phyloP scores from a whole-genome alignment of 2,797 vertebrate species.

The Sebastes kiyomatsui region DNA sequence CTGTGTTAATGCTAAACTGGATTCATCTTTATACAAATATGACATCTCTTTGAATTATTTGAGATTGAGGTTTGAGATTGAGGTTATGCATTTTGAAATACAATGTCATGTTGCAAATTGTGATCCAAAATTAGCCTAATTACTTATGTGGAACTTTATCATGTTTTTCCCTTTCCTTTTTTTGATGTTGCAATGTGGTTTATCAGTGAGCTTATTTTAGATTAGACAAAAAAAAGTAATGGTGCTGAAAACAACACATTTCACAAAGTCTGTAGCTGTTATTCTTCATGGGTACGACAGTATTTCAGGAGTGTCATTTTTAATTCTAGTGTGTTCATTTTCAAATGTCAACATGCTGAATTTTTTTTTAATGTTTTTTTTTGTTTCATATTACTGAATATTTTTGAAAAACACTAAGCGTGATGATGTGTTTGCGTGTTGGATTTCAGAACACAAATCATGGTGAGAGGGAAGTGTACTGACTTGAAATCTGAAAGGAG shows the following conservation, averaged over 20 bases:
- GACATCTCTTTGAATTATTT: slow-evolving; percentile 10
- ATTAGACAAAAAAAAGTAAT: slow-evolving; percentile 1
- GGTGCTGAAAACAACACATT: slow-evolving; percentile 57
- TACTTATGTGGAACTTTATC: background rate
- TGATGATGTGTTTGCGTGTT: background rate
- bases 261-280: slow-evolving; percentile 18
- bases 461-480: background rate
- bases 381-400: slow-evolving; percentile 21
- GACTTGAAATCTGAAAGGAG: background rate
- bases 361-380: slow-evolving; percentile 16
- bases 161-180: background rate
- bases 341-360: slow-evolving; percentile 51
- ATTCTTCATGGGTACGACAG: slow-evolving; percentile 21
- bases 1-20: slow-evolving; percentile 16
- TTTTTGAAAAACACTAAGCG: slow-evolving; percentile 6
- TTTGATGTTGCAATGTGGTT: slow-evolving; percentile 3
- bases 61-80: background rate
- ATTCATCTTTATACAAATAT: slow-evolving; percentile 2
- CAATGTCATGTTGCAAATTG: background rate
- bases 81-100: slow-evolving; percentile 20
- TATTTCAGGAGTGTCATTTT: slow-evolving; percentile 42
- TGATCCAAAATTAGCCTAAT: slow-evolving; percentile 4
- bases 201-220: slow-evolving; percentile 23
- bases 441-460: slow-evolving; percentile 1
- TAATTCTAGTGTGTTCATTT: slow-evolving; percentile 29